These are phyloP conservation scores for Drosophila colorata DNA, from an alignment of 2,888 invertebrate species.

Conservation along the genomic window DNA sequence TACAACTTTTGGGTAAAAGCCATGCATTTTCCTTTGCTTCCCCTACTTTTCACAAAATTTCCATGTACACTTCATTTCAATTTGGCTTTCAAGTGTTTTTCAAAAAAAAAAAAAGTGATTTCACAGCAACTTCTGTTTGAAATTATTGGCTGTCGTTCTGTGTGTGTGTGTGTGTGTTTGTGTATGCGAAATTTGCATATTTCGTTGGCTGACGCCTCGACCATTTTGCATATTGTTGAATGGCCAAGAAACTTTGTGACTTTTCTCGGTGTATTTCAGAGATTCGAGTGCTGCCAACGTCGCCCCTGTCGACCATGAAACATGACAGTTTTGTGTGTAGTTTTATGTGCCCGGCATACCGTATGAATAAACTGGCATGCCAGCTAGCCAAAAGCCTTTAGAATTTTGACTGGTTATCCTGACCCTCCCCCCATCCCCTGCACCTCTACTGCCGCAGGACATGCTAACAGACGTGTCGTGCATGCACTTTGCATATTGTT, in stretches of 20 bases:
- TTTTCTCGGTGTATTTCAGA: constrained; percentile 36
- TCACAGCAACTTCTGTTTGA: constrained; percentile 26
- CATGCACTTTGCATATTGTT: constrained; percentile 65
- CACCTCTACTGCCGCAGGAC: constrained; percentile 15
- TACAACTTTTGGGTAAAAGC: constrained; percentile 12
- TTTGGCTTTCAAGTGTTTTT: constrained; percentile 61
- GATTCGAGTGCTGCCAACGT: constrained; percentile 23
- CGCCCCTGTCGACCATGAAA: constrained; percentile 28
- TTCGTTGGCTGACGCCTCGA: constrained; percentile 45
- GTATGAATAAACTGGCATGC: constrained; percentile 63
- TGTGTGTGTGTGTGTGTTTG: background rate
- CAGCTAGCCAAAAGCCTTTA: constrained; percentile 12
- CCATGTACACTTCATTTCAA: constrained; percentile 63
- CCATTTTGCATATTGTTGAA: constrained; percentile 58
- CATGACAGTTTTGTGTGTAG: constrained; percentile 70
- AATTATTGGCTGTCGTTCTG: constrained; percentile 46
- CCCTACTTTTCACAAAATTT: constrained; percentile 18
- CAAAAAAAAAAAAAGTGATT: constrained; percentile 31
- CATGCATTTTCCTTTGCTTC: background rate
- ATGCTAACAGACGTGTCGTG: constrained; percentile 55
- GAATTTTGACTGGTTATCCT: background rate
- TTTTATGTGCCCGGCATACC: constrained; percentile 53
- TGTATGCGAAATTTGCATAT: constrained; percentile 50
- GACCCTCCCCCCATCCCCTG: no score
- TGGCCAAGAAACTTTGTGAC: constrained; percentile 64